phyloP scores from a whole-genome alignment of 2,888 invertebrate genomes.

The Drosophila niveifrons region DNA sequence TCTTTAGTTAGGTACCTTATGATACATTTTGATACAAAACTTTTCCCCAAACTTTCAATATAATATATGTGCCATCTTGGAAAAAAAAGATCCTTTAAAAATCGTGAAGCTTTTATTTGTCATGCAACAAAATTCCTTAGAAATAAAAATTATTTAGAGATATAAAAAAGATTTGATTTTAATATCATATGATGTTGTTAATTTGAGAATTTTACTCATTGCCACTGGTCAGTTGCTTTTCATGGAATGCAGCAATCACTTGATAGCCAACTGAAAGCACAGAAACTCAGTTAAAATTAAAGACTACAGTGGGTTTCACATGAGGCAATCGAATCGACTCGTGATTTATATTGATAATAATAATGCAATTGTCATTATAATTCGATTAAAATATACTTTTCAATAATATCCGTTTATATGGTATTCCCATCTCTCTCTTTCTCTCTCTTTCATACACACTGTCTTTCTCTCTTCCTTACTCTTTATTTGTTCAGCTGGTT shows the following conservation, averaged over 20 bases:
- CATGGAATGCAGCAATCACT: conserved; percentile 35
- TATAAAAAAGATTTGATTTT: too few relatives aligned
- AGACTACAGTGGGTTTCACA: conserved; percentile 20
- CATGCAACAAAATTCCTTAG: too few relatives aligned
- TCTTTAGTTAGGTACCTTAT: too few relatives aligned
- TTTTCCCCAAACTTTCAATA: too few relatives aligned
- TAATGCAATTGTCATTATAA: conserved; percentile 69
- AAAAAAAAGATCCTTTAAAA: too few relatives aligned
- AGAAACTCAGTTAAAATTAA: conserved; percentile 47
- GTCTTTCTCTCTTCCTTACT: too few relatives aligned
- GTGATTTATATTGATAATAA: conserved; percentile 44
- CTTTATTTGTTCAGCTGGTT: conserved; percentile 92
- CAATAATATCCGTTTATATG: conserved; percentile 1
- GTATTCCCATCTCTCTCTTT: not conserved
- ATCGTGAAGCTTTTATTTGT: too few relatives aligned
- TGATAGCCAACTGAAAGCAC: conserved; percentile 38
- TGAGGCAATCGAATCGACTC: conserved; percentile 19
- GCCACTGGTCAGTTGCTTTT: not conserved
- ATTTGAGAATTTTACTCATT: not conserved
- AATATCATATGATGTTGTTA: too few relatives aligned
- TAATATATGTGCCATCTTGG: too few relatives aligned
- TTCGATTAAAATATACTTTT: conserved; percentile 49
- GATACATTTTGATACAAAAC: too few relatives aligned
- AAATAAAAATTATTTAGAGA: too few relatives aligned
- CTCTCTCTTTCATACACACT: too few relatives aligned